Evolutionary conservation across 1,140 invertebrate genomes (phyloP), one percentile per base, ranked within the genome.

Genomic region (Zaprionus lachaisei): DNA sequence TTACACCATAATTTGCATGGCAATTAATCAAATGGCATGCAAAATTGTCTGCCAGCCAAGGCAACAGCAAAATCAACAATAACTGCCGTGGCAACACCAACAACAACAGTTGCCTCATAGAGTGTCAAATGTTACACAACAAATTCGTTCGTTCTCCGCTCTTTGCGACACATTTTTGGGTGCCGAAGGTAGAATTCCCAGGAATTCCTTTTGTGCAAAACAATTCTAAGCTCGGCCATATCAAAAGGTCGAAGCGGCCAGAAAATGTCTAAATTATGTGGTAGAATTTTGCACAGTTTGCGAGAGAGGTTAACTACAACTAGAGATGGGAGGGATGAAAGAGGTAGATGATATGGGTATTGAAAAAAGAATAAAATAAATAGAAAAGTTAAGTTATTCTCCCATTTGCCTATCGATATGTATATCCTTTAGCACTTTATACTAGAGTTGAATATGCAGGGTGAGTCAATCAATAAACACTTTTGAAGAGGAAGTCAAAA

Each of bases 21-120:
- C 85, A 90, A 90, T 90, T 90, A 90, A 90, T 90, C 85, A 90
- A 90, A 91, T 90, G 85, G 85, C 85, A 90, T 90, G 85, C 85
- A 77, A 85, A 89, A 91, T 90, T 89, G 78, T 83, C 62, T 74
- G 55, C 61, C 64, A 73, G 58, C 49, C 72, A 63, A 64, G 60
- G 28, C 61, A 66, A 70, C 55, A 64, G 11, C 58, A 47, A 7
- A 34, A 34, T 34, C 31, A 34, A 34, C 31, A 34, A 34, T 34
- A 34, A 34, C 31, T 34, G 31, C 31, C 31, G 31, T 11, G 9
- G 9, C 31, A 67, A 38, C 62, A 73, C 38, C 71, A 56, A 37
- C 37, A 41, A 41, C 38, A 2, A 1, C 2, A 44, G n/a, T n/a
- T 47, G 47, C 20, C 20, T 14, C 20, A 11, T 56, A 47, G 20